Base-by-base conservation (phyloP, 2,113 vertebrate genomes). In the Sceloporus tristichus region DNA sequence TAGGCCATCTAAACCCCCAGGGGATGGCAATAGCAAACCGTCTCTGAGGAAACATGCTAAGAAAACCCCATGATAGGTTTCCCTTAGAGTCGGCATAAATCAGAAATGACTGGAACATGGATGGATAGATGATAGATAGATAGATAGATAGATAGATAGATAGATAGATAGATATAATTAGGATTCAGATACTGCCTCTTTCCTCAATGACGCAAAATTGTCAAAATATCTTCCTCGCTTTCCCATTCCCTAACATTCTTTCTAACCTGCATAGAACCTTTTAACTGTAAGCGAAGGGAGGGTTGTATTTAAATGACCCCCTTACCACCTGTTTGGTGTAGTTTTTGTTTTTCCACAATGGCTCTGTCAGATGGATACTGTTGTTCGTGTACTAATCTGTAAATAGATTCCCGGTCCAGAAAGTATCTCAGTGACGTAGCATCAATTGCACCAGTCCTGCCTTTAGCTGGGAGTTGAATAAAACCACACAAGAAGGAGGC, bases 391-490 rank as follows among this genome's bases (percentile, higher is more conserved):
- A 89, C 96, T 97, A 97, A 97, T 97, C 97, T 97, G 97, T 96
- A 97, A 97, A 97, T 94, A 97, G 96, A 96, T 94, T 93, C 93
- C 88, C 92, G 92, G 95, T 92, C 94, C 96, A 96, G 96, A 94
- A 95, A 94, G 95, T 95, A 95, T 95, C 96, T 96, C 96, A 94
- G 95, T 97, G 95, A 97, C 81, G 96, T 14, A 73, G 97, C 96
- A 96, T 97, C 97, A 97, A 96, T 97, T 95, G 97, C 97, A 95
- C 90, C 92, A 92, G 94, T 96, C 96, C 16, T 94, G 96, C 94
- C 95, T 96, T 97, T 97, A 96, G 96, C 96, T 96, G 96, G 5
- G 94, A 95, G 96, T 95, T 95, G 96, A 97, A 97, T 97, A 97
- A 98, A 98, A 98, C 98, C 98, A 97, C 97, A 66, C 80, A 34